These are phyloP conservation scores for Periparus ater DNA, from an alignment of 2,797 vertebrate species.

Conservation along the genomic window DNA sequence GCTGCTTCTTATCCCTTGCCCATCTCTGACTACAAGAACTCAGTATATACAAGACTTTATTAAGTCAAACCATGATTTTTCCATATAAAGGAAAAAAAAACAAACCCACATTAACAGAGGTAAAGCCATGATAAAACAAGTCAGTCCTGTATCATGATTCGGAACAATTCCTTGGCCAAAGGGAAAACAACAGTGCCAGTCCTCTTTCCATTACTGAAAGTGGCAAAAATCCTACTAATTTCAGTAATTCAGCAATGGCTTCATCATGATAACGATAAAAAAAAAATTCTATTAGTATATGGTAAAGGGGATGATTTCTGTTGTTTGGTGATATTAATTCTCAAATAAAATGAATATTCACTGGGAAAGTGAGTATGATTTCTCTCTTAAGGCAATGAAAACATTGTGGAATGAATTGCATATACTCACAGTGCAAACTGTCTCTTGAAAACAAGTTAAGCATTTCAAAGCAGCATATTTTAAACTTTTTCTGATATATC, in stretches of 20 bases:
- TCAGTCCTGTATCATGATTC: neutral
- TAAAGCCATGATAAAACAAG: neutral
- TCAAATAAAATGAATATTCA: neutral
- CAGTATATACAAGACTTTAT: neutral
- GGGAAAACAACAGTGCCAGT: neutral
- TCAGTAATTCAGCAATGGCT: neutral
- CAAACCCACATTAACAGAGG: rapidly evolving
- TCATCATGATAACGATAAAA: neutral
- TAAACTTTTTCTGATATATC: neutral
- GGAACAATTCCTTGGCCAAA: neutral
- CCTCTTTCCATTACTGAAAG: neutral
- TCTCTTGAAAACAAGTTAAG: neutral
- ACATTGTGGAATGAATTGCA: neutral
- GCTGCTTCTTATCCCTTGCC: neutral
- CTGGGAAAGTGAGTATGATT: neutral
- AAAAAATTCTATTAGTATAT: neutral
- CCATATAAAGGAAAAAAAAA: neutral
- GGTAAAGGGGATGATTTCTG: neutral
- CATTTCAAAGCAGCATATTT: neutral
- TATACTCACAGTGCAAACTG: neutral
- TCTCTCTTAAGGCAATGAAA: neutral
- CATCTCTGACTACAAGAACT: neutral
- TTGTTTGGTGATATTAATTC: neutral
- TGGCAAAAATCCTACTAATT: neutral
- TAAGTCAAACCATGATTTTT: neutral